Evolutionary conservation across 2,888 invertebrate species (phyloP), one percentile per base, ranked within the genome.

Genomic region (Agonopterix arenella): DNA sequence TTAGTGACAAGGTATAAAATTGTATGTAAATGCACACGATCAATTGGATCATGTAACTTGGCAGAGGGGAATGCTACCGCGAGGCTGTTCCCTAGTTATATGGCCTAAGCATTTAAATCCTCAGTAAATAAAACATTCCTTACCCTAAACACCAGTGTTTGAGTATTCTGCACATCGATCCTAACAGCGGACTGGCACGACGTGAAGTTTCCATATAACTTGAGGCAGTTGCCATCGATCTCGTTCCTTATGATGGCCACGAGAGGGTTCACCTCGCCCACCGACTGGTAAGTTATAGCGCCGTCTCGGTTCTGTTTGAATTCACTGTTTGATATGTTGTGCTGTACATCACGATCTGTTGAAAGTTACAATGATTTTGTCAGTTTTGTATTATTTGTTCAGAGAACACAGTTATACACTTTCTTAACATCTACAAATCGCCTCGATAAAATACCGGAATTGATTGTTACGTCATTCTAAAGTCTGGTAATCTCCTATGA

Each of bases 131-230:
- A 40, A 90, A 52, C 53, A 42, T 9, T 46, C 81, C 91, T 88
- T 79, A 96, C 96, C 84, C 95, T 92, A 68, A 97, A 96, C 58
- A 93, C 95, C 37, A 97, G 80, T 0, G 95, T 94, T 73, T 96
- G 95, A 43, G 98, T 98, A 76, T 99, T 99, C 78, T 99, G 98
- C 0, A 99, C 92, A 70, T 98, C 96, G 55, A 99, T 86, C 66
- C 93, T 92, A 7, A 98, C 89, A 2, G 97, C 95, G n/a, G 96
- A 92, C 63, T 91, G 90, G 70, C 98, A 95, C 2, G 98, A 93
- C 0, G 98, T 97, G 67, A 99, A 96, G 77, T 99, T 99, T 0
- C 97, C 98, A 68, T 97, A 98, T 28, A 99, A 86, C 64, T 96
- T 94, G 9, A 93, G 90, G 51, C 99, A 98, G 76, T 99, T 99